A percentile compares a stretch with the other conserved stretches of the same genome.
Conservation (phyloP, 2,888 invertebrate species). For the Pocota personata region DNA sequence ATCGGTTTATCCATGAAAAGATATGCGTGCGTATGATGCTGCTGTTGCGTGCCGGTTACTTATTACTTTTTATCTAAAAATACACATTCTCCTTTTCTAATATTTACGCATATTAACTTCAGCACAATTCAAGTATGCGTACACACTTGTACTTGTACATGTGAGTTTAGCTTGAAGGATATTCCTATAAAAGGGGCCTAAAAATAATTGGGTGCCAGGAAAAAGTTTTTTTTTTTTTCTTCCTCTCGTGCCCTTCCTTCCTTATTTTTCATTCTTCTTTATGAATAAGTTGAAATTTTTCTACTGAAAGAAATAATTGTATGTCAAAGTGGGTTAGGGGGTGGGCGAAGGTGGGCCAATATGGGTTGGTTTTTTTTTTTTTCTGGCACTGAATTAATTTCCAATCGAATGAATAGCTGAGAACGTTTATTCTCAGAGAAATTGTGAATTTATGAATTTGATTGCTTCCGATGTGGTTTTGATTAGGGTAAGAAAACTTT, state of each 20-base stretch:
- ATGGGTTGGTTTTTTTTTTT: neutral
- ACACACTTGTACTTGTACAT: neutral
- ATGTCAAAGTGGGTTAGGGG: neutral
- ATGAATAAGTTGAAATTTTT: constrained; percentile 22
- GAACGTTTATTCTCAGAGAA: constrained; percentile 28
- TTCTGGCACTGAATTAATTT: constrained; percentile 59
- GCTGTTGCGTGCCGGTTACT: constrained; percentile 14
- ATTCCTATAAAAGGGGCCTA: constrained; percentile 4
- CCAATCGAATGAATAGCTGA: constrained; percentile 42
- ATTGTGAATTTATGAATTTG: constrained; percentile 55
- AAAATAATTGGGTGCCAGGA: constrained; percentile 55
- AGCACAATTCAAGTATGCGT: constrained; percentile 3
- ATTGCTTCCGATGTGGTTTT: constrained; percentile 54
- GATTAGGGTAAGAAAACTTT: constrained; percentile 36
- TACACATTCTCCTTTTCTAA: neutral
- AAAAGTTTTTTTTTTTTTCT: constrained; percentile 13
- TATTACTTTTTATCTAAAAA: constrained; percentile 22
- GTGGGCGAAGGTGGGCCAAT: neutral
- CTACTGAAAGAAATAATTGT: constrained; percentile 26
- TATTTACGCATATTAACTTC: constrained; percentile 38
- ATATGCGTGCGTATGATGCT: neutral
- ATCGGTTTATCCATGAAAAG: neutral
- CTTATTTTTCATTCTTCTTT: neutral
- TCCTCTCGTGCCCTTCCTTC: neutral
- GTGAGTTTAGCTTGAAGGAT: constrained; percentile 16